Percentiles rank a stretch among this genome's conserved stretches.
phyloP scores from a whole-genome alignment of 2,113 vertebrate genomes.

The Toxostoma redivivum region DNA sequence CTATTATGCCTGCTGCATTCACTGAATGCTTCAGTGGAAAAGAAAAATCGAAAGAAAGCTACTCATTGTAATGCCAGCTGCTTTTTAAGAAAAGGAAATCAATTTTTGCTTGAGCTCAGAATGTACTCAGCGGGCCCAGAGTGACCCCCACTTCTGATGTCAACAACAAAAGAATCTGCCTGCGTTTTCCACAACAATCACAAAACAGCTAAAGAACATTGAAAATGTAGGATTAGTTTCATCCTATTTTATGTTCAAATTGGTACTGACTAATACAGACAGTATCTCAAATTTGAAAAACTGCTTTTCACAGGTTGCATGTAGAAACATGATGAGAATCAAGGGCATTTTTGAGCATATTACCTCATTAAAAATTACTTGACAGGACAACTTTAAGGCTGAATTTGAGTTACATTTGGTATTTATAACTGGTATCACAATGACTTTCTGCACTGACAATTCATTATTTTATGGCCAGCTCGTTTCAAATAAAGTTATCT shows the following conservation, averaged over 20 bases:
- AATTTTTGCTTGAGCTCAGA: constrained; percentile 79
- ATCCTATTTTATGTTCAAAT: constrained; percentile 67
- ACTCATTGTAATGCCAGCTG: constrained; percentile 82
- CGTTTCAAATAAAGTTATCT: constrained; percentile 65
- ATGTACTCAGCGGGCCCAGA: constrained; percentile 68
- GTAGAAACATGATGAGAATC: background rate
- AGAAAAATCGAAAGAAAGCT: constrained; percentile 81
- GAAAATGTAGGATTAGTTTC: constrained; percentile 70
- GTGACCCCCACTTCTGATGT: constrained; percentile 73
- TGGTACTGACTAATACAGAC: constrained; percentile 38
- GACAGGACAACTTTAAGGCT: constrained; percentile 51
- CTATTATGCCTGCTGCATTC: constrained; percentile 80
- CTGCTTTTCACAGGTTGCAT: background rate
- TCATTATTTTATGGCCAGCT: constrained; percentile 67
- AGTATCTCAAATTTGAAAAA: constrained; percentile 36
- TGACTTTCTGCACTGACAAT: constrained; percentile 49
- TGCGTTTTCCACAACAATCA: constrained; percentile 68
- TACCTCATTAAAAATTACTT: constrained; percentile 59
- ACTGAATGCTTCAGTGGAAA: constrained; percentile 79
- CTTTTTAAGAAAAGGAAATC: constrained; percentile 80
- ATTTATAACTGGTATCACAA: constrained; percentile 62
- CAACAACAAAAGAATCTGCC: constrained; percentile 73
- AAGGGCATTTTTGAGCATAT: background rate
- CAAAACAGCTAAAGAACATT: constrained; percentile 57
- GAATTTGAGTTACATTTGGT: constrained; percentile 70